phyloP scores from a whole-genome alignment of 2,113 vertebrate species.

The Hemichromis elongatus region DNA sequence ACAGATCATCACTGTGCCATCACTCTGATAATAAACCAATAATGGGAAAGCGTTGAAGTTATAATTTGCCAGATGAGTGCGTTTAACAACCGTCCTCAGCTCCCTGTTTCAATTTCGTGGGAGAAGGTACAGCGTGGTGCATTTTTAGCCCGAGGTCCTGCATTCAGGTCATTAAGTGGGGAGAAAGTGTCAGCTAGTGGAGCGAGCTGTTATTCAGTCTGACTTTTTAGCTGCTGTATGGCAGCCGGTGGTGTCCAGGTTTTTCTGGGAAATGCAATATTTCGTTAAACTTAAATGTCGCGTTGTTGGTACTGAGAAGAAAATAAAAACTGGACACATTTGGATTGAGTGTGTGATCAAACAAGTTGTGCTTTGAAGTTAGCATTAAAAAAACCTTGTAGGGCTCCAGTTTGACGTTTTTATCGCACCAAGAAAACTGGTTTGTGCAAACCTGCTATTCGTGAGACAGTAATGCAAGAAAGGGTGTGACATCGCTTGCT shows the following conservation, averaged over 20 bases:
- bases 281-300: background rate
- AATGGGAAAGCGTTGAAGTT: background rate
- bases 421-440: background rate
- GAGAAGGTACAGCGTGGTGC: background rate
- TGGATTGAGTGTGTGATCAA: background rate
- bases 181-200: background rate
- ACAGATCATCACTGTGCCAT: background rate
- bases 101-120: background rate
- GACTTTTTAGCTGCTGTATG: background rate
- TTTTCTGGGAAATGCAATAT: background rate
- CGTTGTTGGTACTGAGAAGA: background rate
- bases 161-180: background rate
- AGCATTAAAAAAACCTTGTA: background rate
- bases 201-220: background rate
- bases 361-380: background rate
- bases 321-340: background rate
- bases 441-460: background rate
- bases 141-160: background rate
- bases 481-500: background rate
- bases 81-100: background rate
- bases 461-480: background rate
- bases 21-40: background rate
- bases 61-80: background rate
- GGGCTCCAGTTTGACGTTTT: background rate
- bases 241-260: background rate